Evolutionary conservation across 2,797 vertebrate genomes (phyloP), one percentile per base, ranked within the genome.

Genomic region (Alfaro cultratus): DNA sequence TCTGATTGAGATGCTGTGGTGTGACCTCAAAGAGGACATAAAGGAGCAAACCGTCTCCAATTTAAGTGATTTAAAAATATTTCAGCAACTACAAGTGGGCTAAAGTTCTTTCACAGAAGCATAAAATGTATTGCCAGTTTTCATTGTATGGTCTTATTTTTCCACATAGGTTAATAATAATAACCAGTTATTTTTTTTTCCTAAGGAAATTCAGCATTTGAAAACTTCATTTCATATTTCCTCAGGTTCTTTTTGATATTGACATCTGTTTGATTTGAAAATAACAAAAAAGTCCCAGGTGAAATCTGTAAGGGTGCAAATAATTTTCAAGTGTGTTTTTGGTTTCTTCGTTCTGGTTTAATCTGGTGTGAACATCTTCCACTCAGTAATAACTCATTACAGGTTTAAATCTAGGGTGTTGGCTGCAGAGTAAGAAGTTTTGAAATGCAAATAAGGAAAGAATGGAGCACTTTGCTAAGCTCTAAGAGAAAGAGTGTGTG

Each of bases 381-480:
- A 5, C 29, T 86, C 39, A 31, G 60, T 75, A 77, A 26, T 76
- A 55, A 47, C 53, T 47, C 6, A 60, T 75, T 71, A 82, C 36
- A 77, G 62, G 79, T 91, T 87, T 90, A 88, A 81, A 75, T 80
- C 83, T 83, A 80, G 95, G 93, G 93, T 95, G 95, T 96, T 96
- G 95, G 93, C 94, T 93, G 82, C 75, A 90, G 86, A 85, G 87
- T 84, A 88, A 83, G 87, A 95, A 87, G 92, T 95, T 96, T 95
- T 96, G 95, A 96, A 96, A 96, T 95, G 95, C 95, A 96, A 96
- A 96, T 96, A 95, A 76, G 92, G 85, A 93, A 91, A 95, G 94
- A 95, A 95, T 95, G 91, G 88, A 89, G 87, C 91, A 85, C 88
- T 86, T 93, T 87, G 87, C 83, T 90, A 72, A 92, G 88, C 79